These are phyloP conservation scores for Calameuta idolon DNA, from an alignment of 2,888 invertebrate genomes.

Conservation along the genomic window DNA sequence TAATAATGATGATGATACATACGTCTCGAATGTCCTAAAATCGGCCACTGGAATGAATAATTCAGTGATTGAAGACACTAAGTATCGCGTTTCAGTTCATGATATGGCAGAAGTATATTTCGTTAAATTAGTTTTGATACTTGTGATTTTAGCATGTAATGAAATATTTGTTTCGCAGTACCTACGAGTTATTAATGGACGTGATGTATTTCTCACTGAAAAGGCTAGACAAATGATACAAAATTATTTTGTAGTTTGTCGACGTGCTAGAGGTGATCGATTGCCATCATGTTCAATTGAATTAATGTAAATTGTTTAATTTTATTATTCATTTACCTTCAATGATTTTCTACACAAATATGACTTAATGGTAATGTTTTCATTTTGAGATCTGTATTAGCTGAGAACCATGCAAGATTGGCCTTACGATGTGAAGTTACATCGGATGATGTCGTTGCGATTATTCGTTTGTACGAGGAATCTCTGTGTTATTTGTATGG, in stretches of 20 bases:
- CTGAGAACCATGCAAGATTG: constrained; percentile 52
- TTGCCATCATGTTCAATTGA: constrained; percentile 51
- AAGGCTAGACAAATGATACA: constrained; percentile 64
- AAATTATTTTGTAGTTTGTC: constrained; percentile 67
- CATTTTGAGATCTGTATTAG: constrained; percentile 46
- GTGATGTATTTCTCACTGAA: constrained; percentile 38
- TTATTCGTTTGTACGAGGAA: constrained; percentile 48
- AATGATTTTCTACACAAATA: background rate
- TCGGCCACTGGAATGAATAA: background rate
- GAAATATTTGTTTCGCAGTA: background rate
- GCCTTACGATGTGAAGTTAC: constrained; percentile 44
- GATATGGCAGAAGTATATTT: background rate
- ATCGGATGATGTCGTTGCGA: constrained; percentile 49
- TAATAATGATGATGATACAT: constrained; percentile 17
- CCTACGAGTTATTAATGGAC: constrained; percentile 30
- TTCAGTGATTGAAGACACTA: background rate
- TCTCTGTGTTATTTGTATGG: constrained; percentile 29
- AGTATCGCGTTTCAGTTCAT: background rate
- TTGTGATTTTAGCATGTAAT: background rate
- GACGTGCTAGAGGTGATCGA: constrained; percentile 61
- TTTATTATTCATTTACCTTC: background rate
- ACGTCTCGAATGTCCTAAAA: background rate
- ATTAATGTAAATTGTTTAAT: constrained; percentile 49
- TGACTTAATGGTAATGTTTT: constrained; percentile 3
- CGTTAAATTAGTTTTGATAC: background rate